phyloP scores from a whole-genome alignment of 2,888 invertebrate species.

The Leptarthrus brevirostris region DNA sequence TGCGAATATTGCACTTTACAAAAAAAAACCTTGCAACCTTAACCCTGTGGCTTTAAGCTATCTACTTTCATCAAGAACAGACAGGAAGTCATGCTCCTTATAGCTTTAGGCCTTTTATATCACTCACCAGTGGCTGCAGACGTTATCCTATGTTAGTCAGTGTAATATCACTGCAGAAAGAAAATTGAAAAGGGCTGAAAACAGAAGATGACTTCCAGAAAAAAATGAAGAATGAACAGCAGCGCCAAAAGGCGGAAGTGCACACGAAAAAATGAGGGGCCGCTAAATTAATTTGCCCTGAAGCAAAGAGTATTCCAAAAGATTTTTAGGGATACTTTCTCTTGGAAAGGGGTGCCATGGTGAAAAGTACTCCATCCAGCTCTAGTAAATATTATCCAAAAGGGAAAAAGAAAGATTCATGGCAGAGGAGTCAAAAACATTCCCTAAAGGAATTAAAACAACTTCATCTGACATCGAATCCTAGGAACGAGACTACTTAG shows the following conservation, averaged over 20 bases:
- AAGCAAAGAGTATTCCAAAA: constrained; percentile 23
- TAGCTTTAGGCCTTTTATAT: not conserved
- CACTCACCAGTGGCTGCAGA: not conserved
- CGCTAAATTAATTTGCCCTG: constrained; percentile 54
- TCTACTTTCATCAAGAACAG: not conserved
- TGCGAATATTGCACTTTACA: too few species aligned
- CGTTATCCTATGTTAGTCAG: constrained; percentile 3
- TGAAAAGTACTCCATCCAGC: not conserved
- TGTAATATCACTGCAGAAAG: not conserved
- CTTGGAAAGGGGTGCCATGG: constrained; percentile 39
- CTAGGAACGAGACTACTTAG: constrained; percentile 30
- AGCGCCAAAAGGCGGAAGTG: constrained; percentile 24
- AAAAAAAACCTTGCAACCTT: too few species aligned
- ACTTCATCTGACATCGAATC: not conserved
- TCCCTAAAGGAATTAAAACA: constrained; percentile 41
- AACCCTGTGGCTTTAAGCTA: not conserved
- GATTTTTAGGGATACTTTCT: constrained; percentile 4
- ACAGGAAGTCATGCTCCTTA: not conserved
- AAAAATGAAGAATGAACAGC: constrained; percentile 4
- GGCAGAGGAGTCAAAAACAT: constrained; percentile 26
- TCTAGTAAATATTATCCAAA: constrained; percentile 19
- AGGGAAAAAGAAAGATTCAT: constrained; percentile 27
- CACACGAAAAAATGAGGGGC: constrained; percentile 51
- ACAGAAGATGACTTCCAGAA: not conserved
- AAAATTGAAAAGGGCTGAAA: constrained; percentile 24